Conservation (phyloP, 2,888 invertebrate genomes). For the Hyalella azteca region DNA sequence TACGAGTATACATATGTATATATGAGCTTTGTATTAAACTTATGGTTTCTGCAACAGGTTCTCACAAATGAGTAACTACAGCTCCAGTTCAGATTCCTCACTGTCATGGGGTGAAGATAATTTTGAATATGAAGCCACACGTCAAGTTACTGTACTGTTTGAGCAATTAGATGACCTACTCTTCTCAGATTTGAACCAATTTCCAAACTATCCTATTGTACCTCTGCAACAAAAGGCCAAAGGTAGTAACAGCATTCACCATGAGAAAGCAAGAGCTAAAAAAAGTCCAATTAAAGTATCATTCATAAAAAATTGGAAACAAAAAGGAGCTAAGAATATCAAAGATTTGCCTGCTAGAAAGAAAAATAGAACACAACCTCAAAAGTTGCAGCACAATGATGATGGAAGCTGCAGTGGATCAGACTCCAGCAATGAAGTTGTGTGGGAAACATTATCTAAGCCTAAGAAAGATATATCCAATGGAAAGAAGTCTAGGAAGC, state of each 20-base stretch:
- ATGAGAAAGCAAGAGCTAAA: background rate
- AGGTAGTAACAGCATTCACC: background rate
- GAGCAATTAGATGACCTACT: conserved; percentile 53
- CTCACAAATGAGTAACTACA: conserved; percentile 47
- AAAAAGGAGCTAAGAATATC: background rate
- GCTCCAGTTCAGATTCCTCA: conserved; percentile 51
- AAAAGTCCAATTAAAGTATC: too few species aligned
- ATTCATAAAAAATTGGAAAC: background rate
- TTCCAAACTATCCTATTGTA: conserved; percentile 27
- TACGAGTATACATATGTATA: too few species aligned
- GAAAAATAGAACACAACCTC: background rate
- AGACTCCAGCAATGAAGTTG: conserved; percentile 29
- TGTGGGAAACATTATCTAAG: conserved; percentile 11
- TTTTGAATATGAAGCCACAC: conserved; percentile 57
- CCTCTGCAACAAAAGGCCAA: background rate
- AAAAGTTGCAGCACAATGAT: background rate
- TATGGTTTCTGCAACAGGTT: conserved; percentile 38
- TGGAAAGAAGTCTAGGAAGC: background rate
- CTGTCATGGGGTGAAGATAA: conserved; percentile 58
- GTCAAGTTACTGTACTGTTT: conserved; percentile 52
- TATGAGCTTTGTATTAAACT: too few species aligned
- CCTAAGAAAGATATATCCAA: background rate
- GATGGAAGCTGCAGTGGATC: background rate
- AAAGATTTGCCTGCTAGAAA: background rate
- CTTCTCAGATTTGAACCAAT: conserved; percentile 25